Evolutionary conservation across 1,140 invertebrate genomes (phyloP).

Genomic region (Drosophila lacteicornis): DNA sequence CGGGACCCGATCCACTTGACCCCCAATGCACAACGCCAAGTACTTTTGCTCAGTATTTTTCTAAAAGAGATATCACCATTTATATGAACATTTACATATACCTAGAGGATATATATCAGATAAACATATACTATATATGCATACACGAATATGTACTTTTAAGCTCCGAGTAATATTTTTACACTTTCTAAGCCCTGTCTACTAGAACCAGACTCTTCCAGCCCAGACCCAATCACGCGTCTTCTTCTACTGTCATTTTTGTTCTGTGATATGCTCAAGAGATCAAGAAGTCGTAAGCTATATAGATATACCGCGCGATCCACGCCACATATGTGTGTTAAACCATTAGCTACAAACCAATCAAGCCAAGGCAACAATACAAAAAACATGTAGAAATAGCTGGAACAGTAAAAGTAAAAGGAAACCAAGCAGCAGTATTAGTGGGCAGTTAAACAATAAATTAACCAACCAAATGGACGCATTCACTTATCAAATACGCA

Average conservation of each 20-base stretch:
- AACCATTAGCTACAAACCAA: slow-evolving; percentile 29
- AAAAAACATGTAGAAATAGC: slow-evolving; percentile 25
- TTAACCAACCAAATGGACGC: slow-evolving; percentile 25
- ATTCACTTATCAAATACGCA: slow-evolving; percentile 27
- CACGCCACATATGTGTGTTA: slow-evolving; percentile 20
- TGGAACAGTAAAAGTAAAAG: slow-evolving; percentile 15
- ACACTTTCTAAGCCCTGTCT: slow-evolving; percentile 68
- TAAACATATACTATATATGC: slow-evolving; percentile 46
- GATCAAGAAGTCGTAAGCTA: slow-evolving; percentile 61
- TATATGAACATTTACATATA: slow-evolving; percentile 73
- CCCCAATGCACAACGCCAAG: slow-evolving; percentile 43
- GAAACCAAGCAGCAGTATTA: slow-evolving; percentile 36
- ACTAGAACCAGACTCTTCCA: slow-evolving; percentile 31
- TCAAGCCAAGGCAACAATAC: slow-evolving; percentile 38
- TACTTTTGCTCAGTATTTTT: slow-evolving; percentile 80
- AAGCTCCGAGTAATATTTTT: slow-evolving; percentile 64
- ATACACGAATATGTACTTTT: slow-evolving; percentile 59
- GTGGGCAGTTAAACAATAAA: slow-evolving; percentile 24
- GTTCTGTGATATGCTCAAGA: slow-evolving; percentile 82
- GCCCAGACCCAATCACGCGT: slow-evolving; percentile 34
- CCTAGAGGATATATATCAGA: slow-evolving; percentile 51
- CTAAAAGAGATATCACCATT: slow-evolving; percentile 76
- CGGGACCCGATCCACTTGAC: slow-evolving; percentile 48
- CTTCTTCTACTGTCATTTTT: slow-evolving; percentile 79
- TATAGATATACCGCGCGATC: slow-evolving; percentile 24